Evolutionary conservation across 2,888 invertebrate genomes (phyloP).

Genomic region (Leptopterna dolabrata): DNA sequence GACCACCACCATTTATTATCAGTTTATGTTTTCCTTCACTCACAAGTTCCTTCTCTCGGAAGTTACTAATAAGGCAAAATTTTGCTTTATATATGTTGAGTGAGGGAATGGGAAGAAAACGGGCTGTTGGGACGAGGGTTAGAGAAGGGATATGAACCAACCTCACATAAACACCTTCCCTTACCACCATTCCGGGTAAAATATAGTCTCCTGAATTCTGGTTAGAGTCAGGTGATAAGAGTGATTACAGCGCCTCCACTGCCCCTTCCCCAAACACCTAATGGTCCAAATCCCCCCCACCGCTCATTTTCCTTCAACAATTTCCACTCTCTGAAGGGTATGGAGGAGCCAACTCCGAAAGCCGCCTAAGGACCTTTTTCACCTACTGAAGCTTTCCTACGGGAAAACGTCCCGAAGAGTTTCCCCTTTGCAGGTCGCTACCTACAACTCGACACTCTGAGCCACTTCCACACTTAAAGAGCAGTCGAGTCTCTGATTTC

Average conservation of each 20-base stretch:
- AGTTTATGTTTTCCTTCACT: no score
- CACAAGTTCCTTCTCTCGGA: no score
- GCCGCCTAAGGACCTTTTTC: not conserved
- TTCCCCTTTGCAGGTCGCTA: not conserved
- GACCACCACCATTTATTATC: no score
- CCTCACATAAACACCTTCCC: not conserved
- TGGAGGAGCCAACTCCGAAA: not conserved
- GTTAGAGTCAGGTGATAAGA: slow-evolving; percentile 47
- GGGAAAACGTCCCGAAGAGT: not conserved
- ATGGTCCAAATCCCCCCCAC: slow-evolving; percentile 38
- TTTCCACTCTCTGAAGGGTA: not conserved
- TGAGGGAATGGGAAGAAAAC: not conserved
- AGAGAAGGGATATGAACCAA: not conserved
- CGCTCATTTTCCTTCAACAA: not conserved
- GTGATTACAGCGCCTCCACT: slow-evolving; percentile 24
- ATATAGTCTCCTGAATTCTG: slow-evolving; percentile 44
- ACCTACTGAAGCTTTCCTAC: not conserved
- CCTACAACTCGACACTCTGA: slow-evolving; percentile 36
- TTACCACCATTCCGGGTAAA: not conserved
- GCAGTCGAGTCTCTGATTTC: slow-evolving; percentile 19
- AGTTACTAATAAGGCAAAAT: not conserved
- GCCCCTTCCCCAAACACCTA: slow-evolving; percentile 30
- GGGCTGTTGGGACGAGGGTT: not conserved
- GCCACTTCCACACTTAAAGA: not conserved
- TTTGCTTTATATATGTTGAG: not conserved